A percentile compares a stretch with the other conserved stretches of the same genome.
Conservation (phyloP, 2,888 invertebrate genomes). For the Crepidodera aurea region DNA sequence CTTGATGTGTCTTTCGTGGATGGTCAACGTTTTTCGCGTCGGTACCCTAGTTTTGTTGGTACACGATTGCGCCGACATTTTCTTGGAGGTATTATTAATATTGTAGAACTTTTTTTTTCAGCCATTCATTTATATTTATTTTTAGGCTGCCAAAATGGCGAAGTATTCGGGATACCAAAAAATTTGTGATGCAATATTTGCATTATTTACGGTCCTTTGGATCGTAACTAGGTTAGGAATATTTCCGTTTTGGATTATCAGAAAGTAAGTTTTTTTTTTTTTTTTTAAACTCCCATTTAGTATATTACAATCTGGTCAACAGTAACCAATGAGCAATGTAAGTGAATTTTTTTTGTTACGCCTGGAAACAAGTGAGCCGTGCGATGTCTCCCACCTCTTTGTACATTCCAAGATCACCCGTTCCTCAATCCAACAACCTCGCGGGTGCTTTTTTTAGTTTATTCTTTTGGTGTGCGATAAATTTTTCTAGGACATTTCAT, state of each 20-base stretch:
- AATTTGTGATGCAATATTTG: slow-evolving; percentile 87
- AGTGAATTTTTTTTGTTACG: too few species aligned
- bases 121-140: neutral
- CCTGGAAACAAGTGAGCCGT: too few species aligned
- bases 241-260: slow-evolving; percentile 88
- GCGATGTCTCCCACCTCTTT: too few species aligned
- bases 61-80: slow-evolving; percentile 91
- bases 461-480: too few species aligned
- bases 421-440: too few species aligned
- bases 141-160: slow-evolving; percentile 90
- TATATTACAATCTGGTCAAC: too few species aligned
- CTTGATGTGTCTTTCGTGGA: slow-evolving; percentile 92
- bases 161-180: slow-evolving; percentile 92
- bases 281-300: too few species aligned
- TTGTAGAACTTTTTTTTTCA: slow-evolving; percentile 13
- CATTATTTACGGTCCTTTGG: slow-evolving; percentile 90
- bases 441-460: too few species aligned
- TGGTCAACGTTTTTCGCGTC: slow-evolving; percentile 89
- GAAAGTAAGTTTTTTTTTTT: slow-evolving; percentile 67
- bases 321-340: too few species aligned
- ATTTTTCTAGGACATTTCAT: too few species aligned
- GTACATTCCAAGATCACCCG: too few species aligned
- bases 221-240: slow-evolving; percentile 87
- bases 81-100: slow-evolving; percentile 82
- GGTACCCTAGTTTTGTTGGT: slow-evolving; percentile 88